These are phyloP conservation scores for Nothoprocta pentlandii DNA, from an alignment of 2,113 vertebrate genomes.

Conservation along the genomic window DNA sequence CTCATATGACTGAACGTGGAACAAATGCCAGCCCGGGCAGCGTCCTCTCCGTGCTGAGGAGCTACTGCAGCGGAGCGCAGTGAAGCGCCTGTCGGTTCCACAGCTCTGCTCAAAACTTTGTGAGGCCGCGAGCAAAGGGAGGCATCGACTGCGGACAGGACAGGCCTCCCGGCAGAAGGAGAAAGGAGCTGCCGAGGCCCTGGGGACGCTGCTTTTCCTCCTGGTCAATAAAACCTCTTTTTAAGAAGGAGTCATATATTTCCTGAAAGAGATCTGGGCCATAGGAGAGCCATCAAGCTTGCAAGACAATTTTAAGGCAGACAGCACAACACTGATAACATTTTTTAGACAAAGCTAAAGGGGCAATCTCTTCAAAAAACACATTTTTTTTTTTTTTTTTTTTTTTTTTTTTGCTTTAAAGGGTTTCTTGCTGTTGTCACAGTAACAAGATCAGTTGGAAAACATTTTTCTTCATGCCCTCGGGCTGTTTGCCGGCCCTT, in stretches of 20 bases:
- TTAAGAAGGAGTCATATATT: background rate
- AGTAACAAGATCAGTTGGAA: slow-evolving; percentile 40
- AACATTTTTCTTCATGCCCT: background rate
- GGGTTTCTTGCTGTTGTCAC: slow-evolving; percentile 41
- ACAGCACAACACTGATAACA: background rate
- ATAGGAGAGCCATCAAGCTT: fast-evolving
- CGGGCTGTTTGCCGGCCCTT: background rate
- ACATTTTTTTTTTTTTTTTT: too few relatives aligned
- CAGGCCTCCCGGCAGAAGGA: background rate
- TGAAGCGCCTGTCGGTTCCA: background rate
- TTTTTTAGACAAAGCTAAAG: background rate
- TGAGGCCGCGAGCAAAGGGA: background rate
- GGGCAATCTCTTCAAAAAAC: background rate
- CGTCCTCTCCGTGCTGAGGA: fast-evolving
- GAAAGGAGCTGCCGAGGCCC: background rate
- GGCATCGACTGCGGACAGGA: background rate
- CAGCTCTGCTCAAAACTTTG: background rate
- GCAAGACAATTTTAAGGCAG: background rate
- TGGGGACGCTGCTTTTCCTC: background rate
- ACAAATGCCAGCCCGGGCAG: background rate
- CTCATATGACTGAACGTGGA: fast-evolving
- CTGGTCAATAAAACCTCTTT: background rate
- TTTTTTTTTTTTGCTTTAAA: background rate
- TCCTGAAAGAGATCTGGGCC: background rate
- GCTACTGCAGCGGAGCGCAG: background rate